Conservation (phyloP, 1,140 invertebrate genomes). For the Brachionus sp. region DNA sequence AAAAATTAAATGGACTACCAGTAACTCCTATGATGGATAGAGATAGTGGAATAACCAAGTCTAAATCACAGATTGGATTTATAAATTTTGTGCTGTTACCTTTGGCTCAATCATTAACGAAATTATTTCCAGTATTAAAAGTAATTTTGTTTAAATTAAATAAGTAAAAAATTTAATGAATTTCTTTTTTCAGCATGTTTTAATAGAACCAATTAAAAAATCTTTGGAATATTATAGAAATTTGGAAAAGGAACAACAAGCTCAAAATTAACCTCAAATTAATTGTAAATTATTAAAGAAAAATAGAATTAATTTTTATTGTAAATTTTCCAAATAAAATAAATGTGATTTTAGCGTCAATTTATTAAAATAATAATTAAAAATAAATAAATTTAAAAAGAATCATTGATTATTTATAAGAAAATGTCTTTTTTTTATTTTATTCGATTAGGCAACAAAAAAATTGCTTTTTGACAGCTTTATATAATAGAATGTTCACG, state of each 20-base stretch:
- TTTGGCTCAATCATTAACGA: slow-evolving; percentile 47
- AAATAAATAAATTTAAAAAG: not conserved
- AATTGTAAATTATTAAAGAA: not conserved
- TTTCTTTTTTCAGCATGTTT: not conserved
- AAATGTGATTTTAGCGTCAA: not conserved
- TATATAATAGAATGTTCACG: not conserved
- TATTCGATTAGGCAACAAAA: not conserved
- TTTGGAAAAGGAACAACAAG: not conserved
- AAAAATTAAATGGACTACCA: slow-evolving; percentile 59
- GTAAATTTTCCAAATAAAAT: not conserved
- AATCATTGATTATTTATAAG: not conserved
- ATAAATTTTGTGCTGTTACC: slow-evolving; percentile 61
- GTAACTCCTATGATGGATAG: slow-evolving; percentile 62
- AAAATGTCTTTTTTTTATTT: not conserved
- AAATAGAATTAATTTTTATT: not conserved
- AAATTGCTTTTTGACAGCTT: not conserved
- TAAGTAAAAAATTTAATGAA: too few species aligned
- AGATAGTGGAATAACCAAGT: slow-evolving; percentile 59
- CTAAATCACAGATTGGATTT: slow-evolving; percentile 60
- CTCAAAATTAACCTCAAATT: slow-evolving; percentile 6
- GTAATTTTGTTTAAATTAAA: slow-evolving; percentile 15
- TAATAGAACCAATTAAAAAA: slow-evolving; percentile 17
- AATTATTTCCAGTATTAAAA: slow-evolving; percentile 27
- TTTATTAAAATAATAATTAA: not conserved
- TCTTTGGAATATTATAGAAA: slow-evolving; percentile 43